Conservation (phyloP, 2,113 vertebrate genomes). For the Australoheros scitulus region DNA sequence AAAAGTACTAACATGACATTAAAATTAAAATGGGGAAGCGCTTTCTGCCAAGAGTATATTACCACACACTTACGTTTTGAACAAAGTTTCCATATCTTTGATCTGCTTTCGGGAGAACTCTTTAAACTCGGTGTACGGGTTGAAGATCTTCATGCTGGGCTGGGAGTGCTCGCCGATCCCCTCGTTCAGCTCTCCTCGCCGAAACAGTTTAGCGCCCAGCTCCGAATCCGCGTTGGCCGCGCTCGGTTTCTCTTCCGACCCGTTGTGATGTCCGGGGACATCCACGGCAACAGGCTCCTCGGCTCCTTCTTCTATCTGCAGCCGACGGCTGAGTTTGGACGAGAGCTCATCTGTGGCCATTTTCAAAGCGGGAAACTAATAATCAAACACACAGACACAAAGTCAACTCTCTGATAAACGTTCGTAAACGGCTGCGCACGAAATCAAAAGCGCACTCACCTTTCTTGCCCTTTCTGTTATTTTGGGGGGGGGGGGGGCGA, state of each 20-base stretch:
- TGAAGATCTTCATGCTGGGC: slow-evolving; percentile 89
- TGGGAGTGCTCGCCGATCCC: slow-evolving; percentile 76
- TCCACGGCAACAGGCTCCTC: slow-evolving; percentile 65
- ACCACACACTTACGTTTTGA: slow-evolving; percentile 88
- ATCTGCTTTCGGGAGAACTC: slow-evolving; percentile 95
- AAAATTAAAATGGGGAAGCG: not conserved
- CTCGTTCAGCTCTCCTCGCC: slow-evolving; percentile 85
- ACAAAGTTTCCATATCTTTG: slow-evolving; percentile 95
- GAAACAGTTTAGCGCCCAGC: slow-evolving; percentile 84
- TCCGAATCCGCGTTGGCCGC: slow-evolving; percentile 80
- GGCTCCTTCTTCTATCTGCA: slow-evolving; percentile 82
- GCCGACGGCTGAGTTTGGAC: slow-evolving; percentile 84
- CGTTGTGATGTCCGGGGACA: slow-evolving; percentile 28
- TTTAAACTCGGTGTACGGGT: slow-evolving; percentile 93
- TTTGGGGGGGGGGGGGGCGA: too few species aligned
- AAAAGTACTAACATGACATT: not conserved
- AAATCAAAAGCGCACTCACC: not conserved
- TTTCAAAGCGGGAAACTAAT: slow-evolving; percentile 32
- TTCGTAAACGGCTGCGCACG: not conserved
- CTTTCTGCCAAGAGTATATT: not conserved
- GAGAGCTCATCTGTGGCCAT: slow-evolving; percentile 89
- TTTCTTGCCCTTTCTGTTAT: not conserved
- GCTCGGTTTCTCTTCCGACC: slow-evolving; percentile 56
- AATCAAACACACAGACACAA: not conserved
- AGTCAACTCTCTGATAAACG: not conserved